Base-by-base conservation (phyloP, 2,797 vertebrate genomes). In the Chloroceryle inda region DNA sequence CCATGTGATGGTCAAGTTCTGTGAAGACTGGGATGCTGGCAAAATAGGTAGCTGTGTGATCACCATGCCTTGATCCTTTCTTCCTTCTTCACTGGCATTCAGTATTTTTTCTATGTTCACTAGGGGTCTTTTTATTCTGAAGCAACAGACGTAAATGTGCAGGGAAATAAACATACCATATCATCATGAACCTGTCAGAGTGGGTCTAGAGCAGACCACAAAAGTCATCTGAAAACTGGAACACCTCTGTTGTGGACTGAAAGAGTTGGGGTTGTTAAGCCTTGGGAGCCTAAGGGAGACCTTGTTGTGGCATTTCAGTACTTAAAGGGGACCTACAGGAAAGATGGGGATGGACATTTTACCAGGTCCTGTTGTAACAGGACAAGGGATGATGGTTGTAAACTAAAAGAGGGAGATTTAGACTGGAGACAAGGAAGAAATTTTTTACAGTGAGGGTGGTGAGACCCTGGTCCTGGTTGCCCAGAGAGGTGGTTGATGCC, bases 41-140 rank as follows among this genome's bases (percentile, higher is more conserved):
- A 64, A 64, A 35, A 56, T 26, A 50, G 35, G 12, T 1, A 1
- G 4, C 13, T 11, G 11, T 15, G 11, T 1, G 2, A 26, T 35
- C 35, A 35, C 23, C 2, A 9, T 35, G 7, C 13, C 23, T 15
- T 61, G 24, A 75, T 14, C 14, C 13, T 63, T 77, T 42, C 44
- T 29, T 74, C 7, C 44, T 91, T 12, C 27, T 15, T 79, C 38
- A 33, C 0, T 33, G 33, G 7, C 35, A 38, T 38, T 79, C 17
- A 27, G 13, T 5, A 44, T 6, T 17, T 47, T 58, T 64, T 26
- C 23, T 56, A 20, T 33, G 61, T 63, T 82, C 4, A 11, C n/a
- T 35, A 50, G 6, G 1, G 2, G 0, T 9, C 26, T 4, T 4
- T 16, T 45, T 56, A 55, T 33, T 56, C 19, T 53, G 42, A 63